These are phyloP conservation scores for Camponotus pennsylvanicus DNA, from an alignment of 1,140 invertebrate species.

Conservation along the genomic window DNA sequence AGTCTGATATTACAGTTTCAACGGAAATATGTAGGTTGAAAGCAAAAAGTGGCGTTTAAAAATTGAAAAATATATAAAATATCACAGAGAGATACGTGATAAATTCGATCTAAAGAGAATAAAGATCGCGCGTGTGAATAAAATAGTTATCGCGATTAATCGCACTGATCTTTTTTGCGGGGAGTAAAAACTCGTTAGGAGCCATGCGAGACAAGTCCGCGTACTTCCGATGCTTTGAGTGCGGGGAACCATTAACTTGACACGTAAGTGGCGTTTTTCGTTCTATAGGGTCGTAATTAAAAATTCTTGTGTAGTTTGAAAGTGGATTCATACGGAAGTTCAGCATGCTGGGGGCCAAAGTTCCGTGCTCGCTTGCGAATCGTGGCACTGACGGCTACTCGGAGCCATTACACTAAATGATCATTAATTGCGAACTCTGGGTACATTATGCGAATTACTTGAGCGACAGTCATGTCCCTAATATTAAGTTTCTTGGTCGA, in stretches of 20 bases:
- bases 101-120: neutral
- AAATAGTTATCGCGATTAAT: conserved; percentile 40
- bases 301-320: conserved; percentile 58
- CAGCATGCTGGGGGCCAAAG: conserved; percentile 10
- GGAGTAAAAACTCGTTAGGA: neutral
- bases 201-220: neutral
- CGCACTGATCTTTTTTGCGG: neutral
- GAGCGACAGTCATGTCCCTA: conserved; percentile 50
- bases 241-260: conserved; percentile 29
- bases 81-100: neutral
- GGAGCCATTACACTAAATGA: conserved; percentile 56
- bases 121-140: conserved; percentile 20
- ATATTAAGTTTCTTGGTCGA: conserved; percentile 50
- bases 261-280: conserved; percentile 58
- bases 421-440: conserved; percentile 56
- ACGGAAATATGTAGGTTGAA: neutral
- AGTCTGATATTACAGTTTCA: too few species aligned
- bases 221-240: conserved; percentile 14
- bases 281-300: conserved; percentile 55
- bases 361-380: conserved; percentile 34
- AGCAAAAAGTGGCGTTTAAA: too few species aligned
- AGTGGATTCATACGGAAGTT: conserved; percentile 58
- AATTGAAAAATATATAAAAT: neutral
- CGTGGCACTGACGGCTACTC: conserved; percentile 42
- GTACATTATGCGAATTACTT: conserved; percentile 57